Evolutionary conservation across 2,888 invertebrate genomes (phyloP).

Genomic region (Pilophorus perplexus): DNA sequence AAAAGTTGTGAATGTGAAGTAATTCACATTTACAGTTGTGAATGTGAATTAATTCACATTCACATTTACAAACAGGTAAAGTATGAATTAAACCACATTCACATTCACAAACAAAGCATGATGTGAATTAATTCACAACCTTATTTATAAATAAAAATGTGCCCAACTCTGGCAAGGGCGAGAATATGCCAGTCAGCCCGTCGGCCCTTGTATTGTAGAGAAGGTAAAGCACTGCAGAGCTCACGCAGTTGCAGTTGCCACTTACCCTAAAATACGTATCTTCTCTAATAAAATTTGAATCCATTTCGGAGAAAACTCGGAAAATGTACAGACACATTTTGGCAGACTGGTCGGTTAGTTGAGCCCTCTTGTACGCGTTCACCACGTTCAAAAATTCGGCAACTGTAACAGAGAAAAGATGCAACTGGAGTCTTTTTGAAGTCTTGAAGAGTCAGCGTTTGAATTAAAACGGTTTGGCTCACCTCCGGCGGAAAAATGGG

Average conservation of each 20-base stretch:
- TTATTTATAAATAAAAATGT: too few species aligned
- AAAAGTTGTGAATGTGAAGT: background rate
- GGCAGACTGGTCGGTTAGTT: background rate
- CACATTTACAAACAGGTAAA: background rate
- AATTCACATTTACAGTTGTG: background rate
- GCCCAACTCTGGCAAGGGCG: background rate
- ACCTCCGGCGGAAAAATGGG: background rate
- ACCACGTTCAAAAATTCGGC: background rate
- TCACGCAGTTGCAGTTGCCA: too few species aligned
- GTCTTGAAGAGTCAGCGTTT: background rate
- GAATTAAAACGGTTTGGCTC: background rate
- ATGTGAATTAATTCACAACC: too few species aligned
- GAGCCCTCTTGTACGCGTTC: background rate
- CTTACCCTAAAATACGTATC: constrained; percentile 5
- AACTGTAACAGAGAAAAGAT: background rate
- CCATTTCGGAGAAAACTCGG: constrained; percentile 1
- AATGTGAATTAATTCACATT: too few species aligned
- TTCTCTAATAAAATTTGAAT: background rate
- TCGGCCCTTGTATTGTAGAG: too few species aligned
- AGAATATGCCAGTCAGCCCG: background rate
- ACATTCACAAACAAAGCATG: too few species aligned
- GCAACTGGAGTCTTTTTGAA: background rate
- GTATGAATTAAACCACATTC: background rate
- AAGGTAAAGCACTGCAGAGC: too few species aligned
- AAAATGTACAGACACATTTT: constrained; percentile 1